These are phyloP conservation scores for Drosophila asahinai DNA, from an alignment of 1,140 invertebrate genomes.

Conservation along the genomic window DNA sequence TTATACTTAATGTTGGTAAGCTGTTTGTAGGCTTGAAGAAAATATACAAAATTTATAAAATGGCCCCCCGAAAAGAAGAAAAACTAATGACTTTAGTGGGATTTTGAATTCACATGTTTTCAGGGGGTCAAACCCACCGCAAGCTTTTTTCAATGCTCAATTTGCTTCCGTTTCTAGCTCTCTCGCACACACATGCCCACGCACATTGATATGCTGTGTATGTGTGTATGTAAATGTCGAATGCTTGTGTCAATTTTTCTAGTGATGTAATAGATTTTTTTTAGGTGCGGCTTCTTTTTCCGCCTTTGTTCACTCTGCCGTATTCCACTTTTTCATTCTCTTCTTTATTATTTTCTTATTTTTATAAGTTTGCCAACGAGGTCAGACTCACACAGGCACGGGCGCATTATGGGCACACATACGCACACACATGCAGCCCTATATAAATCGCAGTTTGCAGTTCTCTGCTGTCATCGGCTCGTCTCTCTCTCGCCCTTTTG, in stretches of 20 bases:
- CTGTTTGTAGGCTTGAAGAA: too few species aligned
- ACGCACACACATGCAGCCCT: constrained; percentile 21
- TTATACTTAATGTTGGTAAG: background rate
- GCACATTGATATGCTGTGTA: constrained; percentile 4
- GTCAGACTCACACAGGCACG: constrained; percentile 53
- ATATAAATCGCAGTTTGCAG: constrained; percentile 57
- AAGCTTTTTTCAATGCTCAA: constrained; percentile 17
- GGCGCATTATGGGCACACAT: constrained; percentile 17
- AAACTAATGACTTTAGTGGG: constrained; percentile 3
- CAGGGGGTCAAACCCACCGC: constrained; percentile 14
- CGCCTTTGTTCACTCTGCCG: constrained; percentile 28
- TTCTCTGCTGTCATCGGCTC: constrained; percentile 11
- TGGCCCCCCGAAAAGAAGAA: background rate
- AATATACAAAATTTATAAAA: background rate
- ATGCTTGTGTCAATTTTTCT: constrained; percentile 69
- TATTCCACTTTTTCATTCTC: constrained; percentile 38
- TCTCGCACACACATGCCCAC: constrained; percentile 11
- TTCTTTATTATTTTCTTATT: constrained; percentile 40
- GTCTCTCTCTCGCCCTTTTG: constrained; percentile 10
- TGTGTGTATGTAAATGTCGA: constrained; percentile 37
- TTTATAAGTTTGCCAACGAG: constrained; percentile 50
- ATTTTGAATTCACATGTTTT: constrained; percentile 25
- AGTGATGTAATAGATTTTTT: constrained; percentile 76
- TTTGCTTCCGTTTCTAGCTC: constrained; percentile 31
- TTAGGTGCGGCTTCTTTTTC: constrained; percentile 69